phyloP scores from a whole-genome alignment of 2,797 vertebrate species.

The Buphagus erythrorhynchus region DNA sequence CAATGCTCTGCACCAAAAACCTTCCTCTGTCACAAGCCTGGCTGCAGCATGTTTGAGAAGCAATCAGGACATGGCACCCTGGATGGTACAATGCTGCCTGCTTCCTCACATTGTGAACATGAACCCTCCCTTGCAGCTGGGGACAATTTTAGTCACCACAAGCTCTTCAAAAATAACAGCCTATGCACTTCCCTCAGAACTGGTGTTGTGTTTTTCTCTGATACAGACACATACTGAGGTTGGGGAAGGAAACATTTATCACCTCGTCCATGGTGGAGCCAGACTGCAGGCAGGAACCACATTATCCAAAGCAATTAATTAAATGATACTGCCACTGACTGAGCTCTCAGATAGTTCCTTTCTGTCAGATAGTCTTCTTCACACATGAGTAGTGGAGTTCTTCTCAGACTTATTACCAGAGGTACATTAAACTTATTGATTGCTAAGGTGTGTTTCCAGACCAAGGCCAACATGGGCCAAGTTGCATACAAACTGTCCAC shows the following conservation, averaged over 20 bases:
- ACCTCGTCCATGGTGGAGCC: not conserved
- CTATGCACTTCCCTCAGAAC: not conserved
- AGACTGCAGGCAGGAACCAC: not conserved
- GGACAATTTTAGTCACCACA: slow-evolving; percentile 20
- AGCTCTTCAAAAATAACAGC: not conserved
- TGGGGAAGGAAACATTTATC: not conserved
- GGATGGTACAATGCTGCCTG: not conserved
- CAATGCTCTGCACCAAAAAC: not conserved
- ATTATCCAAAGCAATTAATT: not conserved
- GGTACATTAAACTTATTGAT: not conserved
- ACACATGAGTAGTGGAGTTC: not conserved
- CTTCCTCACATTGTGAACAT: not conserved
- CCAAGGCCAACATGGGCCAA: not conserved
- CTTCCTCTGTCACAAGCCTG: not conserved
- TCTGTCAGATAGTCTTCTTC: not conserved
- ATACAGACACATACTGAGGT: not conserved
- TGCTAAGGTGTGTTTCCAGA: not conserved
- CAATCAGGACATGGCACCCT: not conserved
- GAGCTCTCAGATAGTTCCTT: not conserved
- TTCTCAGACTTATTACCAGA: not conserved
- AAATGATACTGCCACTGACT: not conserved
- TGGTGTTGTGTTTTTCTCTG: not conserved
- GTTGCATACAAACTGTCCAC: not conserved
- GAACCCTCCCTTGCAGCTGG: not conserved
- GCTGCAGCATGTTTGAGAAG: not conserved